Percentiles rank a stretch among this genome's conserved stretches.
Conservation (phyloP, 2,888 invertebrate species). For the Latheticus oryzae region DNA sequence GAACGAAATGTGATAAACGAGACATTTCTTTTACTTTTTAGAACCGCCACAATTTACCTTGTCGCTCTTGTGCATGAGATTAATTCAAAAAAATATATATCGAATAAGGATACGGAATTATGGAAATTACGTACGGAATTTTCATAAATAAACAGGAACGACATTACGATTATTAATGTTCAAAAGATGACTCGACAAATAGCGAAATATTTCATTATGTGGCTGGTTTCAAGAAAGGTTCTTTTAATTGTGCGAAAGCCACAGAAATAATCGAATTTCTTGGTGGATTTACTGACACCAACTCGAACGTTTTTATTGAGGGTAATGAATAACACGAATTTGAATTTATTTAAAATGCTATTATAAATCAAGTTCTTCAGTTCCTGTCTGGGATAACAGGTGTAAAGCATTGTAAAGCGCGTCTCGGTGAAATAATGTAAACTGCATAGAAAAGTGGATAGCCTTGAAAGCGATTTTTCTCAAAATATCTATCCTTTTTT, state of each 20-base stretch:
- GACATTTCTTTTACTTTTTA: constrained; percentile 47
- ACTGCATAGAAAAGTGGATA: constrained; percentile 21
- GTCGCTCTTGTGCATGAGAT: constrained; percentile 1
- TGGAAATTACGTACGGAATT: constrained; percentile 21
- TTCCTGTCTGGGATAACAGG: constrained; percentile 31
- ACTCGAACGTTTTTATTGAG: constrained; percentile 9
- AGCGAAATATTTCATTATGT: constrained; percentile 17
- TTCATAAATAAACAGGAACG: constrained; percentile 24
- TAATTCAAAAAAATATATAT: neutral
- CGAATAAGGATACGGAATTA: constrained; percentile 12
- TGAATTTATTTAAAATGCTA: constrained; percentile 12
- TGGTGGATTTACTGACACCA: constrained; percentile 3
- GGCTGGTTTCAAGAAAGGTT: constrained; percentile 9
- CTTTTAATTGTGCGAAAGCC: constrained; percentile 14
- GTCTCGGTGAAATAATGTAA: constrained; percentile 24
- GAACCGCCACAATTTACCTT: constrained; percentile 4
- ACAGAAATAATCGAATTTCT: constrained; percentile 26
- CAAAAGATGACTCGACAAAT: constrained; percentile 22
- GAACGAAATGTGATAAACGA: constrained; percentile 63
- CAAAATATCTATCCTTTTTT: too few species aligned
- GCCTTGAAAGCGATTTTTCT: constrained; percentile 27
- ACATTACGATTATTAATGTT: constrained; percentile 17
- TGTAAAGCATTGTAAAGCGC: constrained; percentile 30
- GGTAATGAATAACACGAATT: constrained; percentile 1
- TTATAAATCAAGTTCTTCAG: constrained; percentile 29